phyloP scores from a whole-genome alignment of 2,888 invertebrate genomes.

The Nemoura dubitans region DNA sequence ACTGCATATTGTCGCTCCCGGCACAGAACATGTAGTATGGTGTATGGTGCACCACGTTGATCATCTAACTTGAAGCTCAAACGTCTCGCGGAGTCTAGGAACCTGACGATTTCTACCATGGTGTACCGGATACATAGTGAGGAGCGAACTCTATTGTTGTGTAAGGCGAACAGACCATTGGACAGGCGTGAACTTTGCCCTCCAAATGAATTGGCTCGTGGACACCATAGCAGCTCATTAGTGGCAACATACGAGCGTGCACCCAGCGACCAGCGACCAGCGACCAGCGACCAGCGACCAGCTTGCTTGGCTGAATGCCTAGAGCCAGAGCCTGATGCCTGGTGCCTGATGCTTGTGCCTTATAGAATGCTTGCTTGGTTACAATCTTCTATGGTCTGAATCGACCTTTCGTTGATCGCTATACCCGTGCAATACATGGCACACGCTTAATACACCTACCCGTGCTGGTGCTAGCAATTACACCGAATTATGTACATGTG shows the following conservation, averaged over 20 bases:
- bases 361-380: neutral
- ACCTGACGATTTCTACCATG: conserved; percentile 7
- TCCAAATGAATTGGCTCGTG: conserved; percentile 12
- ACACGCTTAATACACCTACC: neutral
- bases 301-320: neutral
- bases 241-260: neutral
- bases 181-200: neutral
- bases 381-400: neutral
- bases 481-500: neutral
- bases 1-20: neutral
- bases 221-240: conserved; percentile 7
- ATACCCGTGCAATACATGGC: neutral
- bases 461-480: neutral
- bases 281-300: neutral
- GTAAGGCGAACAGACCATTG: neutral
- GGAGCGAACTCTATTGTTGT: conserved; percentile 7
- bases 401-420: neutral
- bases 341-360: neutral
- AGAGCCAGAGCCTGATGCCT: neutral
- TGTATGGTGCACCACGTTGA: neutral
- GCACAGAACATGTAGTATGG: neutral
- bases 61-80: neutral
- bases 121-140: conserved; percentile 7
- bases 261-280: neutral
- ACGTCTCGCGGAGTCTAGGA: neutral